Base-by-base conservation (phyloP, 2,797 vertebrate species). In the Danio jaintianensis region DNA sequence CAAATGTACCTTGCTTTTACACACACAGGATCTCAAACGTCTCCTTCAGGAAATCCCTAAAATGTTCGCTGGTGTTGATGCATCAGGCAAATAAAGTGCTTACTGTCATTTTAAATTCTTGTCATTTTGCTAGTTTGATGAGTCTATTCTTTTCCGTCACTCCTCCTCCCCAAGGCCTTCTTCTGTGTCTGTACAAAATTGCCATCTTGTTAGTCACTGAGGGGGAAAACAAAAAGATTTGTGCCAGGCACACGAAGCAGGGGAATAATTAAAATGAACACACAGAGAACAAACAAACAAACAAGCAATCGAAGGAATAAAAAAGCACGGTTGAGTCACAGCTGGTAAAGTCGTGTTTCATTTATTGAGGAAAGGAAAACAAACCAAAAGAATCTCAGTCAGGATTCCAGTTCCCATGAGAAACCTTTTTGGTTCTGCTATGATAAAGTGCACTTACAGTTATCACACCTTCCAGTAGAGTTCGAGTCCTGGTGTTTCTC, bases 371-470 rank as follows among this genome's bases (percentile, higher is more conserved):
- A 86, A 81, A 87, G 76, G 76, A 80, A 83, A 81, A 79, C 73
- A 66, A 64, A 83, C 86, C 84, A 84, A 87, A 87, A 87, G 84
- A 82, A 50, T 88, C 83, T 71, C 77, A 83, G 81, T 90, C 85
- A 84, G 84, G 87, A 85, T 88, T 88, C 86, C 88, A 86, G 87
- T 91, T 84, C 84, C 88, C 85, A 82, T 77, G 79, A 90, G 90
- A 89, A 92, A 93, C 89, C 86, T 83, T 89, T 61, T 82, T 84
- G 89, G 88, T 88, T 91, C 87, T 86, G 92, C 88, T 86, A 87
- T 89, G 90, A 84, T 92, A 93, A 94, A 94, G 92, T 93, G 92
- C 92, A 93, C 90, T 92, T 93, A 89, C 89, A 91, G 88, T 89
- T 91, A 61, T 82, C 86, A 83, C 79, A 84, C 84, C 68, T 81